Conservation (phyloP, 2,888 invertebrate genomes). For the Rhamnusium bicolor region DNA sequence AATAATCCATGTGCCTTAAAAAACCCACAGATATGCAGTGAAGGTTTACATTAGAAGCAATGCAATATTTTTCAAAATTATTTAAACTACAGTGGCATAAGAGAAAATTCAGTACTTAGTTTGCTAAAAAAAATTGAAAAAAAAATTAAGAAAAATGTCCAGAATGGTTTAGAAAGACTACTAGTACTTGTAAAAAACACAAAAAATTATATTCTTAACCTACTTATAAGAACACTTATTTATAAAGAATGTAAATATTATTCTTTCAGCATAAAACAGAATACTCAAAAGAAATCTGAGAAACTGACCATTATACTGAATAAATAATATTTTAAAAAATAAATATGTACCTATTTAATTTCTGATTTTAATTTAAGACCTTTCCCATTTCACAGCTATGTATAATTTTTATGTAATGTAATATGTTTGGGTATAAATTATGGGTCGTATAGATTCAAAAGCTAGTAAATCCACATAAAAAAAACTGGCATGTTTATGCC, state of each 20-base stretch:
- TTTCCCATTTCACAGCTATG: too few species aligned
- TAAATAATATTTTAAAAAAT: too few species aligned
- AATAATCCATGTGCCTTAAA: conserved; percentile 6
- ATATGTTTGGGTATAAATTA: too few species aligned
- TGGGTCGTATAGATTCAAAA: too few species aligned
- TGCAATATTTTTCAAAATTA: neutral
- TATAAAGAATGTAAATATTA: conserved; percentile 3
- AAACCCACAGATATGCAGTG: neutral
- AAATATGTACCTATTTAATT: too few species aligned
- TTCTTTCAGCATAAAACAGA: neutral
- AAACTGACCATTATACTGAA: too few species aligned
- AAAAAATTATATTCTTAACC: neutral
- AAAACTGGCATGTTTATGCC: too few species aligned
- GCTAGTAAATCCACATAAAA: too few species aligned
- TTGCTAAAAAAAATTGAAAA: neutral
- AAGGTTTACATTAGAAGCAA: neutral
- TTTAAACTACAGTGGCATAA: neutral
- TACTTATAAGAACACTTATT: neutral
- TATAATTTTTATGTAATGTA: too few species aligned
- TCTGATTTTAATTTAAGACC: too few species aligned
- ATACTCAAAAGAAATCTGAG: too few species aligned
- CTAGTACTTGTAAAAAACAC: neutral
- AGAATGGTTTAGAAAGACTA: neutral
- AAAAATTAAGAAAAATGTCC: neutral
- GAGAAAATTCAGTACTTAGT: neutral